Percentiles rank a stretch among this genome's conserved stretches.
These are phyloP conservation scores for Eidolon helvum DNA, from an alignment of 2,113 vertebrate species.

Conservation along the genomic window DNA sequence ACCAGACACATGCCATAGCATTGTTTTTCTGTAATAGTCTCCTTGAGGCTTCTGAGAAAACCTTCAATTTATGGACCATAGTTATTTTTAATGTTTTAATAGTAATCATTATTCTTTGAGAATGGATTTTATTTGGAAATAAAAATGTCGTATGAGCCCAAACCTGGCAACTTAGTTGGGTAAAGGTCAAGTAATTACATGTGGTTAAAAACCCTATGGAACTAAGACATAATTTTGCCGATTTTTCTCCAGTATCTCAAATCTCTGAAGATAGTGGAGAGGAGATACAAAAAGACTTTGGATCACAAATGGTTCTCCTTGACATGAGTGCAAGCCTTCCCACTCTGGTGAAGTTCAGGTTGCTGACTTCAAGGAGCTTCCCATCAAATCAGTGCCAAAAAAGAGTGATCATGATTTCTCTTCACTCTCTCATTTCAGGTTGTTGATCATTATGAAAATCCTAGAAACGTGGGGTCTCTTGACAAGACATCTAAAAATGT, in stretches of 20 bases:
- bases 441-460: constrained; percentile 98
- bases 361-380: not conserved
- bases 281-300: not conserved
- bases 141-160: not conserved
- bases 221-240: not conserved
- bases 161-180: not conserved
- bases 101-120: not conserved
- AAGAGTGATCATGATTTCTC: not conserved
- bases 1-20: not conserved
- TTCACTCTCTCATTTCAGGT: constrained; percentile 84
- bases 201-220: not conserved
- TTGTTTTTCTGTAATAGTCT: not conserved
- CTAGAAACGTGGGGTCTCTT: constrained; percentile 94
- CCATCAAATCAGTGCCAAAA: not conserved
- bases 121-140: not conserved
- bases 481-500: constrained; percentile 94
- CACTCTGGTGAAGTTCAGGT: not conserved
- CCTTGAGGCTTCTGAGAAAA: not conserved
- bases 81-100: not conserved
- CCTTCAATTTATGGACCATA: not conserved
- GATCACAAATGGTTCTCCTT: not conserved
- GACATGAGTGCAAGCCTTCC: not conserved
- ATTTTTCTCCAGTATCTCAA: not conserved
- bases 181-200: not conserved
- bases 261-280: not conserved